Evolutionary conservation across 2,113 vertebrate species (phyloP).

Genomic region (Heptranchias perlo): DNA sequence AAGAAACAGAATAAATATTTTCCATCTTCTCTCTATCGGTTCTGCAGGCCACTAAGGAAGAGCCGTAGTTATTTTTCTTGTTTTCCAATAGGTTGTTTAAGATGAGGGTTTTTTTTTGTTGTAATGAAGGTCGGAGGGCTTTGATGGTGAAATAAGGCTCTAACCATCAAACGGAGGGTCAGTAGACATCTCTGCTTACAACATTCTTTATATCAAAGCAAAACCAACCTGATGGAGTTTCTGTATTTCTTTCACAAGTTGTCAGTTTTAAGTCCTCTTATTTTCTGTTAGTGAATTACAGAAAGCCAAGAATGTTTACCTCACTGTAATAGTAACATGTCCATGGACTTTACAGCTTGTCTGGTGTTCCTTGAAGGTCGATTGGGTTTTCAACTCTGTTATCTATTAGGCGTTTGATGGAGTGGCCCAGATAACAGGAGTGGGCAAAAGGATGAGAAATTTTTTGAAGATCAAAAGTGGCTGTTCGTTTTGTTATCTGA

Average conservation of each 20-base stretch:
- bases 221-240: background rate
- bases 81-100: background rate
- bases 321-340: conserved; percentile 57
- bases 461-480: conserved; percentile 78
- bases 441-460: conserved; percentile 71
- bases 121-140: background rate
- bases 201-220: conserved; percentile 2
- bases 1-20: background rate
- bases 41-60: background rate
- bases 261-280: conserved; percentile 30
- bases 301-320: conserved; percentile 40
- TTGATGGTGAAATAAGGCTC: background rate
- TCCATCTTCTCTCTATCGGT: background rate
- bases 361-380: conserved; percentile 76
- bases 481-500: conserved; percentile 78
- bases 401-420: conserved; percentile 81
- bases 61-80: background rate
- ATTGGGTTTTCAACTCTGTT: conserved; percentile 81
- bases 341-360: conserved; percentile 58
- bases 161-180: background rate
- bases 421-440: conserved; percentile 80
- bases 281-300: conserved; percentile 29
- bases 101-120: background rate
- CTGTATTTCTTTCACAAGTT: conserved; percentile 27
- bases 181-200: background rate